Base-by-base conservation (phyloP, 2,797 vertebrate species). In the Syncerus caffer region DNA sequence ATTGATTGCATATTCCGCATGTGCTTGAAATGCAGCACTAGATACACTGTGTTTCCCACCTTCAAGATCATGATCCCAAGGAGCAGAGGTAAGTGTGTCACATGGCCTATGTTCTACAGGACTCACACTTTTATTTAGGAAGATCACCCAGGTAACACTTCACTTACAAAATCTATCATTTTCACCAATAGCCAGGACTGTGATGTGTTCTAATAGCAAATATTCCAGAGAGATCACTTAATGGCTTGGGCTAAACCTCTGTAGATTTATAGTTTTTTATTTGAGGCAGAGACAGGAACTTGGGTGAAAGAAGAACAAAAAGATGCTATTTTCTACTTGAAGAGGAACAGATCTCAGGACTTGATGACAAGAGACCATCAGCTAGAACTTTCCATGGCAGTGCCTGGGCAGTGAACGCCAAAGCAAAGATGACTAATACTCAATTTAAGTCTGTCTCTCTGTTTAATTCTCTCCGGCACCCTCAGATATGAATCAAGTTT, bases 1-100 rank as follows among this genome's bases (percentile, higher is more conserved):
- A 85, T 17, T 95, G 85, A 94, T 84, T 93, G 74, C 89, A 97
- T 93, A 94, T 64, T 97, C 34, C 29, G 93, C 7, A 6, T 96
- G 45, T 89, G 96, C 95, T 85, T 89, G 42, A 92, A 97, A 92
- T 50, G 55, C 93, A 96, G 60, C 6, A 58, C 16, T 76, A 57
- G 4, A 29, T 45, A 96, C 90, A 83, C 64, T 67, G 12, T 89
- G 51, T 50, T 45, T 27, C 27, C 31, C 58, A 74, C 85, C 62
- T 97, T 98, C 90, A 96, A 97, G 93, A 58, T 97, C 93, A 89
- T 58, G 95, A 84, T 90, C 93, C 57, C n/a, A 88, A 0, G 0
- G 19, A 64, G 34, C 7, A 82, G 42, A 95, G 55, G 50, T 45
- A 53, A 67, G 55, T 31, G 1, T 89, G 34, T 85, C 90, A 55